Percentiles rank a stretch among this genome's conserved stretches.
These are phyloP conservation scores for Chunga burmeisteri DNA, from an alignment of 2,113 vertebrate genomes.

Conservation along the genomic window DNA sequence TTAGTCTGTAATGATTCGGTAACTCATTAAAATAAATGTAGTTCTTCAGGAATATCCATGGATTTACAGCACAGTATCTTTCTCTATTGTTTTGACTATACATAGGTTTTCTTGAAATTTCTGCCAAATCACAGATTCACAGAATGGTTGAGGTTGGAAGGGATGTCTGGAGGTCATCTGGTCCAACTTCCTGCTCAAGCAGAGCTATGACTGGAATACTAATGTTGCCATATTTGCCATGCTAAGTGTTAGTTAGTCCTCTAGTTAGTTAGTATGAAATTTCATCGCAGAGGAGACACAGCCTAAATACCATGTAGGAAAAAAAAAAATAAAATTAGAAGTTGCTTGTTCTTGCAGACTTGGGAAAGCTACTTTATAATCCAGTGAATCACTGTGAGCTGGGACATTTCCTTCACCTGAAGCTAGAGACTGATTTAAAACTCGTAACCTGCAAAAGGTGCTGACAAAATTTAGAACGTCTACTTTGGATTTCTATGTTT, in stretches of 20 bases:
- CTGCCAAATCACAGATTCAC: background rate
- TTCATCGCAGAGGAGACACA: background rate
- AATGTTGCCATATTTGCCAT: background rate
- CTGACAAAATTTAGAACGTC: background rate
- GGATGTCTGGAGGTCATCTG: background rate
- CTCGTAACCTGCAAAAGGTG: rapidly evolving
- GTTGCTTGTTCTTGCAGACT: background rate
- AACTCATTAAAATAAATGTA: background rate
- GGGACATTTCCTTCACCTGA: background rate
- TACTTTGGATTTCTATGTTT: background rate
- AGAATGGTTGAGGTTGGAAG: background rate
- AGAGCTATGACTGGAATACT: background rate
- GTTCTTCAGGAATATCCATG: background rate
- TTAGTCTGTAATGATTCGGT: background rate
- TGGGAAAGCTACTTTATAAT: background rate
- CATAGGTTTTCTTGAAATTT: background rate
- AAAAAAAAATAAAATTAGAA: background rate
- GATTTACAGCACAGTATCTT: background rate
- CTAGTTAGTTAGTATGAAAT: background rate
- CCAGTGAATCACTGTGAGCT: background rate
- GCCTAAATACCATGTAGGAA: background rate
- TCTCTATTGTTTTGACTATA: background rate
- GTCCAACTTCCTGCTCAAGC: background rate
- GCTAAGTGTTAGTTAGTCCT: background rate
- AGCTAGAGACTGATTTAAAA: background rate